These are phyloP conservation scores for Brienomyrus brachyistius DNA, from an alignment of 2,113 vertebrate species.

Conservation along the genomic window DNA sequence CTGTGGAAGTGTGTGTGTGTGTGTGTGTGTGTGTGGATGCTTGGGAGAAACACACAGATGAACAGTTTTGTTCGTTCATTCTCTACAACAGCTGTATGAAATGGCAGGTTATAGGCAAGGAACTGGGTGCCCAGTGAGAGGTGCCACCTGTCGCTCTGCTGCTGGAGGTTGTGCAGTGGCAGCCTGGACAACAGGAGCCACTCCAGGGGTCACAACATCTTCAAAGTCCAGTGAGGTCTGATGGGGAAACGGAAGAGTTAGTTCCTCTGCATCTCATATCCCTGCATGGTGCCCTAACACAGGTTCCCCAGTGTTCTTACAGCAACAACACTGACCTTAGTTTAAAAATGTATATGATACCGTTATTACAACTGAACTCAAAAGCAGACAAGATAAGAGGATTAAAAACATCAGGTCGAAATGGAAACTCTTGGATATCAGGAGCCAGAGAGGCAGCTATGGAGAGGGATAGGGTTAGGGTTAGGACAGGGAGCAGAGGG, in stretches of 20 bases:
- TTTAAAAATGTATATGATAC: no score
- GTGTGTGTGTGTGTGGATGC: not conserved
- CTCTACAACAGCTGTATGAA: not conserved
- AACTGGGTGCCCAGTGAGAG: not conserved
- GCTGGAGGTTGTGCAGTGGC: not conserved
- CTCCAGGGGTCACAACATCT: slow-evolving; percentile 29
- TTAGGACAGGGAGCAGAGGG: not conserved
- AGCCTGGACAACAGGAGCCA: slow-evolving; percentile 43
- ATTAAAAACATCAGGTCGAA: not conserved
- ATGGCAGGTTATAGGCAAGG: not conserved
- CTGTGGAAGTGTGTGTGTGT: not conserved
- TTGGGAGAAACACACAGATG: not conserved
- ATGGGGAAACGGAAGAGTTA: not conserved
- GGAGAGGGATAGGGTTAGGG: not conserved
- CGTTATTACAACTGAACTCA: no score
- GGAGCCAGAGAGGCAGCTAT: not conserved
- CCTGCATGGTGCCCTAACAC: not conserved
- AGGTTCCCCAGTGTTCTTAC: not conserved
- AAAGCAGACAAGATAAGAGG: not conserved
- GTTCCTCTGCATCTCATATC: not conserved
- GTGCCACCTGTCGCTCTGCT: not conserved
- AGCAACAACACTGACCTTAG: not conserved
- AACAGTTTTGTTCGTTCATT: not conserved
- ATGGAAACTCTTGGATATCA: not conserved
- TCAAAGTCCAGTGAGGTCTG: slow-evolving; percentile 35